phyloP scores from a whole-genome alignment of 1,140 invertebrate genomes.

The Monochamus saltuarius region DNA sequence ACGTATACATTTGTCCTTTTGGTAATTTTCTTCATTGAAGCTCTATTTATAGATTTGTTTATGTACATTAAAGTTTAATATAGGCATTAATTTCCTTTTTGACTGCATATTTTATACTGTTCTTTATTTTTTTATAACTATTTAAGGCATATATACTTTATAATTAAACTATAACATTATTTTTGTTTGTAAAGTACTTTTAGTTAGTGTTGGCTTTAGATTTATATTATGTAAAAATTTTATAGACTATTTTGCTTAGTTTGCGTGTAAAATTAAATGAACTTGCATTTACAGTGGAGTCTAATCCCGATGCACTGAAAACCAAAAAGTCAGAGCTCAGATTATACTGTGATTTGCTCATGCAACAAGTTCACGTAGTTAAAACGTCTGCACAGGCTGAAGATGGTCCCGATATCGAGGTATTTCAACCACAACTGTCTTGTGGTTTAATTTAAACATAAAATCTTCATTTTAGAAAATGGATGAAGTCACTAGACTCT shows the following conservation, averaged over 20 bases:
- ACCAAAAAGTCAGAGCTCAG: slow-evolving; percentile 77
- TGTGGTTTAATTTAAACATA: neutral
- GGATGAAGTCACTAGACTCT: slow-evolving; percentile 71
- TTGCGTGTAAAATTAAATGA: slow-evolving; percentile 9
- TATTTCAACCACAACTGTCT: slow-evolving; percentile 6
- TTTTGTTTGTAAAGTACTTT: too few species aligned
- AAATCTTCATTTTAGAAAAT: slow-evolving; percentile 62
- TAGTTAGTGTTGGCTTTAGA: too few species aligned
- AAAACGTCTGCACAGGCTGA: slow-evolving; percentile 65
- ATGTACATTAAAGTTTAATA: neutral
- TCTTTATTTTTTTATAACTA: too few species aligned
- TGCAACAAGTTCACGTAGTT: slow-evolving; percentile 81
- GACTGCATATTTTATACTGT: slow-evolving; percentile 7
- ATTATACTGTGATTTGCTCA: slow-evolving; percentile 78
- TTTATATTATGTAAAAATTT: too few species aligned
- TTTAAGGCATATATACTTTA: too few species aligned
- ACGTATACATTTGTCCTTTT: slow-evolving; percentile 5
- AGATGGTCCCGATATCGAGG: slow-evolving; percentile 45
- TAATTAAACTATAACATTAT: too few species aligned
- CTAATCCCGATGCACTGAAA: slow-evolving; percentile 59
- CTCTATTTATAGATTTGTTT: too few species aligned
- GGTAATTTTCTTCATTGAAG: too few species aligned
- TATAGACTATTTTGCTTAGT: neutral
- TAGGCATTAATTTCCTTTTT: slow-evolving; percentile 5
- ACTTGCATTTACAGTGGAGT: slow-evolving; percentile 34